A percentile compares a stretch with the other conserved stretches of the same genome.
Evolutionary conservation across 2,113 vertebrate species (phyloP).

Genomic region (Vulpes lagopus): DNA sequence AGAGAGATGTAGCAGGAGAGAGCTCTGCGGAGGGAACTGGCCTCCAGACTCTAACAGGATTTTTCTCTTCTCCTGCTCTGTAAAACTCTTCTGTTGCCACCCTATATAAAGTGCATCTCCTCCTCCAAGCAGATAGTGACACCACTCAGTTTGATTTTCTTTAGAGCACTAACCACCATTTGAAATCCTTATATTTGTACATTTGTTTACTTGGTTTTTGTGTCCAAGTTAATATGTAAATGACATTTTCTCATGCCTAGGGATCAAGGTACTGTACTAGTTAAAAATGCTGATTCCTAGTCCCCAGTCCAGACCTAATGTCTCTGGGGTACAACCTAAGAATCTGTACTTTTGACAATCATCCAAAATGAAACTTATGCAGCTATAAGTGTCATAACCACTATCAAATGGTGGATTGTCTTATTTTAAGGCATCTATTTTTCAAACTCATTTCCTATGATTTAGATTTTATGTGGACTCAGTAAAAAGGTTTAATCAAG

Average conservation of each 20-base stretch:
- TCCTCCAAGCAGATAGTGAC: background rate
- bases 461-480: background rate
- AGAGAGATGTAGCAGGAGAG: background rate
- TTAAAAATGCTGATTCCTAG: conserved; percentile 21
- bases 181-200: background rate
- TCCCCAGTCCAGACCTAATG: background rate
- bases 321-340: background rate
- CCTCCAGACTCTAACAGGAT: background rate
- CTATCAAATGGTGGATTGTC: background rate
- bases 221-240: background rate
- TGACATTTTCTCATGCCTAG: background rate
- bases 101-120: background rate
- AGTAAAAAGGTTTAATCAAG: background rate
- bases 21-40: background rate
- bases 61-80: background rate
- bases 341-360: background rate
- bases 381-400: background rate
- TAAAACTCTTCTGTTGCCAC: background rate
- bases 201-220: background rate
- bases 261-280: background rate
- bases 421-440: background rate
- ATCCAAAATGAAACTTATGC: background rate
- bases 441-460: conserved; percentile 22
- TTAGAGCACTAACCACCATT: background rate
- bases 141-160: background rate